Conservation (phyloP, 2,888 invertebrate genomes). For the Nasonia oneida region DNA sequence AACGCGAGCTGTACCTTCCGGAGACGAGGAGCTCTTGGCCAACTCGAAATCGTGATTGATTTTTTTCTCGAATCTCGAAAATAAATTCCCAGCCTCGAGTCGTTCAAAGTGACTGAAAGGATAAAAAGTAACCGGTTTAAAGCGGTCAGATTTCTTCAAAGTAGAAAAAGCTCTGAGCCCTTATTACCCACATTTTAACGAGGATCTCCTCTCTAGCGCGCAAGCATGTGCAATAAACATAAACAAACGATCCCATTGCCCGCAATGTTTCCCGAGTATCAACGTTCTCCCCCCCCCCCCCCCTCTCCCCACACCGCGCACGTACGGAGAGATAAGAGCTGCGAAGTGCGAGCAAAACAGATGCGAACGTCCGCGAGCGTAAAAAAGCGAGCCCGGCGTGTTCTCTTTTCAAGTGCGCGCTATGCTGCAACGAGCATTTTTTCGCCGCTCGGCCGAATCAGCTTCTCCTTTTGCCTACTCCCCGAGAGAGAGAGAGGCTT, state of each 20-base stretch:
- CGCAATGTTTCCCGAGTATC: background rate
- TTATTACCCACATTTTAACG: background rate
- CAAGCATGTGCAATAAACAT: background rate
- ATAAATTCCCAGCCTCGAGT: too few species aligned
- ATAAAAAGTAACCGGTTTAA: too few species aligned
- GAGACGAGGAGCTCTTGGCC: background rate
- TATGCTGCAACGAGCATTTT: background rate
- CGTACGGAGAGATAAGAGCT: constrained; percentile 7
- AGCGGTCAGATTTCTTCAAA: background rate
- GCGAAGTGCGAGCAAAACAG: constrained; percentile 8
- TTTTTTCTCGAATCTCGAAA: background rate
- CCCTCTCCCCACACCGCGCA: background rate
- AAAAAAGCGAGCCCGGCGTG: background rate
- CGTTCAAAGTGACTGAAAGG: too few species aligned
- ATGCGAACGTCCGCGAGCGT: constrained; percentile 1
- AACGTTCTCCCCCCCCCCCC: background rate
- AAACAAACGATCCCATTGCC: background rate
- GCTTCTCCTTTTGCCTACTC: constrained; percentile 14
- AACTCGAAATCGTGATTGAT: background rate
- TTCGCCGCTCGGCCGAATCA: background rate
- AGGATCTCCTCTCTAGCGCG: background rate
- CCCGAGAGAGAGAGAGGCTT: background rate
- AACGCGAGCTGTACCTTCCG: background rate
- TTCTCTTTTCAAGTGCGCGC: constrained; percentile 9
- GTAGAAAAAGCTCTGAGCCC: background rate